Evolutionary conservation across 1,140 invertebrate genomes (phyloP).

Genomic region (Xylocopa sonorina): DNA sequence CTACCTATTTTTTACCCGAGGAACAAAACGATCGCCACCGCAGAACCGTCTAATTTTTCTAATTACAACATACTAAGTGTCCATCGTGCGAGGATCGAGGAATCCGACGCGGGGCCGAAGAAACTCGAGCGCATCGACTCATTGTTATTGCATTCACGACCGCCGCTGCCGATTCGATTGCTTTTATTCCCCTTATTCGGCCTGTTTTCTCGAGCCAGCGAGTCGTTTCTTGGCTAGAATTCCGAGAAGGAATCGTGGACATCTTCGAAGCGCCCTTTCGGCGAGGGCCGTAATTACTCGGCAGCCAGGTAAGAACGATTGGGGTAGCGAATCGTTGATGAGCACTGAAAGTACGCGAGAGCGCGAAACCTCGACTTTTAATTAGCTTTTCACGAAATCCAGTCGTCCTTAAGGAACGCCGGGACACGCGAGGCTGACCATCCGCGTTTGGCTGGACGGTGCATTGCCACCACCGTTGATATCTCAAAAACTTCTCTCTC

Average conservation of each 20-base stretch:
- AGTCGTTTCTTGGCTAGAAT: neutral
- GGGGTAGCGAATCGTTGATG: constrained; percentile 75
- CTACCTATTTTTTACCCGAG: neutral
- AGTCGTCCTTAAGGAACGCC: constrained; percentile 15
- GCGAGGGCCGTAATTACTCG: constrained; percentile 40
- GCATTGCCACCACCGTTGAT: too few species aligned
- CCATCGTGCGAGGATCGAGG: too few species aligned
- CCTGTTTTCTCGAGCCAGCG: neutral
- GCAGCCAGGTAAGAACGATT: constrained; percentile 34
- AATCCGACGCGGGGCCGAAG: too few species aligned
- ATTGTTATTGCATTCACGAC: neutral
- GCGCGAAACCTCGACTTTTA: constrained; percentile 54
- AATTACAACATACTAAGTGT: too few species aligned
- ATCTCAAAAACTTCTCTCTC: too few species aligned
- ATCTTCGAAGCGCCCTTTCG: constrained; percentile 29
- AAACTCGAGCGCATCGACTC: neutral
- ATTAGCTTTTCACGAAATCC: constrained; percentile 62
- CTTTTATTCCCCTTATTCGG: neutral
- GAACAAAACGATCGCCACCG: too few species aligned
- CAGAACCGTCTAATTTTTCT: too few species aligned
- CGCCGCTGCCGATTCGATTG: neutral
- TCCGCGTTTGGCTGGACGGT: constrained; percentile 43
- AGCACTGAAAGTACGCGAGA: constrained; percentile 54
- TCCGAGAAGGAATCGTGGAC: constrained; percentile 22
- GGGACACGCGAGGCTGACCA: constrained; percentile 52